Base-by-base conservation (phyloP, 1,140 invertebrate species). In the Pseudachorutes palmiensis region DNA sequence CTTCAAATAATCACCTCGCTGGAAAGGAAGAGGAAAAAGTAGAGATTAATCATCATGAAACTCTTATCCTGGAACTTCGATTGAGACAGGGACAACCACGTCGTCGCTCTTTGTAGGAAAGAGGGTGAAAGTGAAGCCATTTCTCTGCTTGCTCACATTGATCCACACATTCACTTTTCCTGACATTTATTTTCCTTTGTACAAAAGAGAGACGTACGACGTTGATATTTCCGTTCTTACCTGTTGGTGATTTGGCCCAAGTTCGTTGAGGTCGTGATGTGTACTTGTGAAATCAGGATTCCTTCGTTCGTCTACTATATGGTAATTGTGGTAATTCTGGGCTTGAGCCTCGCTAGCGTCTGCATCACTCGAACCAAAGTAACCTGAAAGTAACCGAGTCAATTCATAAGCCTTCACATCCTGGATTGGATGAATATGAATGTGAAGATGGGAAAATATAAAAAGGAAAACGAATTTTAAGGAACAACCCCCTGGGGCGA, bases 31-130 rank as follows among this genome's bases (percentile, higher is more conserved):
- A 16, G 24, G 24, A 55, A 26, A 55, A 16, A 24, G 51, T 5
- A 55, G 24, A 24, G 24, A 55, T 55, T 55, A 55, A 55, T 55
- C 51, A 55, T 55, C 51, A 26, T 55, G 12, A 55, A 41, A 41
- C 36, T 55, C 51, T 55, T 9, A 9, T 55, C 51, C 24, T 55
- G 9, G 9, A 45, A 55, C 51, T 55, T 55, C 5, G 19, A 5
- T 12, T 22, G 9, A 22, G 24, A 24, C 12, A 55, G 51, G 3
- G 9, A 14, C 51, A n/a, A n/a, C n/a, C n/a, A n/a, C 51, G 36
- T 19, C 36, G 9, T 9, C 9, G 36, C 19, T 45, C 36, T 45
- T 9, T 45, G 9, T 45, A 12, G 36, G 36, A 45, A 45, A 19
- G 51, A 26, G 51, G 24, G 51, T 55, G 51, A 55, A 55, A 55